Percentiles rank a stretch among this genome's conserved stretches.
These are phyloP conservation scores for Epinephelus awoara DNA, from an alignment of 2,797 vertebrate genomes.

Conservation along the genomic window DNA sequence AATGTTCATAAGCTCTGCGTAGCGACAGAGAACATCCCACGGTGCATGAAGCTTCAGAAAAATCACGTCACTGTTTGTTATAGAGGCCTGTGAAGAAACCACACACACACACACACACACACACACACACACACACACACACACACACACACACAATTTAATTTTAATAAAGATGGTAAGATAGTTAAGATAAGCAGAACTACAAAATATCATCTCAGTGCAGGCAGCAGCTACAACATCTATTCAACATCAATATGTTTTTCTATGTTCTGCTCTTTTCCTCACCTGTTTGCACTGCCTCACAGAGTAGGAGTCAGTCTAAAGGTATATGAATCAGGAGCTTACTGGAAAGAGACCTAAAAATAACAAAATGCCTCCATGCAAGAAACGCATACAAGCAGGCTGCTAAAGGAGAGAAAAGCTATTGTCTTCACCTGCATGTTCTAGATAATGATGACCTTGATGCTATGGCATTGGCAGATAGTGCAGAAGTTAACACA, in stretches of 20 bases:
- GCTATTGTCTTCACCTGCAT: not conserved
- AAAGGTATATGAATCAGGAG: slow-evolving; percentile 34
- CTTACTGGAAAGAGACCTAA: slow-evolving; percentile 36
- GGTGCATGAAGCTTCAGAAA: slow-evolving; percentile 96
- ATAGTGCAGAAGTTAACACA: slow-evolving; percentile 1
- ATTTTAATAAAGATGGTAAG: not conserved
- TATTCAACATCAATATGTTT: not conserved
- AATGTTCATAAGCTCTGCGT: slow-evolving; percentile 96
- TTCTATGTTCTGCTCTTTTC: not conserved
- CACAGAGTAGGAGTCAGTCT: slow-evolving; percentile 33
- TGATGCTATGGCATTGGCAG: slow-evolving; percentile 29
- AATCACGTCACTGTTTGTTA: slow-evolving; percentile 94
- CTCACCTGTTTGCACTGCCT: slow-evolving; percentile 9
- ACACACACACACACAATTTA: slow-evolving; percentile 12
- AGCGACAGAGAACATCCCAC: slow-evolving; percentile 96
- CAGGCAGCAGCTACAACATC: not conserved
- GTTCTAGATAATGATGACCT: slow-evolving; percentile 40
- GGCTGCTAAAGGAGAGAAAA: slow-evolving; percentile 41
- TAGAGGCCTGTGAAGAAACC: slow-evolving; percentile 86
- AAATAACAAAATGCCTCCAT: slow-evolving; percentile 56
- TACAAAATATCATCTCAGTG: not conserved
- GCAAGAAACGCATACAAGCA: slow-evolving; percentile 30
- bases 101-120: slow-evolving; percentile 26
- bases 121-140: slow-evolving; percentile 27
- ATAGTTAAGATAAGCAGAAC: not conserved